Percentiles rank a stretch among this genome's conserved stretches.
Evolutionary conservation across 2,888 invertebrate genomes (phyloP).

Genomic region (Amorpha juglandis): DNA sequence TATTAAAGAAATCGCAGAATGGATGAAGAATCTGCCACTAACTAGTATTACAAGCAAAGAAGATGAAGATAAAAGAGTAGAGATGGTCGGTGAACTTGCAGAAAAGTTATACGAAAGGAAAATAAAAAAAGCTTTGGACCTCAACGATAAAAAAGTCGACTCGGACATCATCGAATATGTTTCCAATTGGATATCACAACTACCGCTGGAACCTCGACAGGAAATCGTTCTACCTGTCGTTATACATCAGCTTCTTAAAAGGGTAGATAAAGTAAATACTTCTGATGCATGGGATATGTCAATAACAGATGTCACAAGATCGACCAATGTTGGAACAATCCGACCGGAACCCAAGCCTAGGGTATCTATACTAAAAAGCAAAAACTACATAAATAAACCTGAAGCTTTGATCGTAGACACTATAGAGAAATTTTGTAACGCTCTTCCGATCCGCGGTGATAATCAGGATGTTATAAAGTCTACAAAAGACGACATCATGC

Average conservation of each 20-base stretch:
- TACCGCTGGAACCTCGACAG: constrained; percentile 52
- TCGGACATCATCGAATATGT: constrained; percentile 49
- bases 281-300: neutral
- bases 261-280: constrained; percentile 49
- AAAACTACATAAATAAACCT: constrained; percentile 36
- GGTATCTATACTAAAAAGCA: constrained; percentile 25
- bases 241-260: constrained; percentile 54
- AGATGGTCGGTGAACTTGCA: constrained; percentile 56
- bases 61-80: constrained; percentile 41
- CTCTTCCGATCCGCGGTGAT: constrained; percentile 51
- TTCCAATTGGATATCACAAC: constrained; percentile 51
- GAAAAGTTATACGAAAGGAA: constrained; percentile 51
- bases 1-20: constrained; percentile 61
- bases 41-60: constrained; percentile 40
- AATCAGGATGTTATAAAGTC: constrained; percentile 39
- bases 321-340: constrained; percentile 20
- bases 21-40: constrained; percentile 63
- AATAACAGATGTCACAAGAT: constrained; percentile 2
- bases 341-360: constrained; percentile 25
- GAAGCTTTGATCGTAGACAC: constrained; percentile 50
- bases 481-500: constrained; percentile 52
- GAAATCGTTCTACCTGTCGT: constrained; percentile 48
- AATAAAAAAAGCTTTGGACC: constrained; percentile 34
- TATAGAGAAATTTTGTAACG: constrained; percentile 61
- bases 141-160: constrained; percentile 39